A percentile compares a stretch with the other conserved stretches of the same genome.
These are phyloP conservation scores for Chiridota heheva DNA, from an alignment of 35 echinoderm and acorn worm species.

Conservation along the genomic window DNA sequence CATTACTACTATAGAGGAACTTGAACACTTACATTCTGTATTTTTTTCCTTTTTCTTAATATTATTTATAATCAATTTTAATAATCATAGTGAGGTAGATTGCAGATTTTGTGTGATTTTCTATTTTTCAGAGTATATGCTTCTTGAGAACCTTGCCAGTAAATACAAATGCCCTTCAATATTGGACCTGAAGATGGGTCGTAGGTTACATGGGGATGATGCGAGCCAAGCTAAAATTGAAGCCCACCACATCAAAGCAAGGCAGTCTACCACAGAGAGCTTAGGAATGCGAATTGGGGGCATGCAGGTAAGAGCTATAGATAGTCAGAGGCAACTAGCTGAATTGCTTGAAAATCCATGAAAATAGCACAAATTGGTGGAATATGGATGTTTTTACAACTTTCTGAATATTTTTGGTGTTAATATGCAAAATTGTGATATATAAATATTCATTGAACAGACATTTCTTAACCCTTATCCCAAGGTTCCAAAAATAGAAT, in stretches of 20 bases:
- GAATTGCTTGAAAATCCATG: background rate
- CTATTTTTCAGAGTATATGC: slow-evolving; percentile 45
- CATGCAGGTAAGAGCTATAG: slow-evolving; percentile 80
- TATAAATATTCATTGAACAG: background rate
- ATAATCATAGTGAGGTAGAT: no score
- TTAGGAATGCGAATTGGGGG: slow-evolving; percentile 63
- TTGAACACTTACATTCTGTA: no score
- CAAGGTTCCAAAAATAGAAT: no score
- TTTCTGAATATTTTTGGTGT: background rate
- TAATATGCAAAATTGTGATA: background rate
- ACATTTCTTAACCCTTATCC: background rate
- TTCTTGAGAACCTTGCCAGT: slow-evolving; percentile 61
- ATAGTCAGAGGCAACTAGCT: background rate
- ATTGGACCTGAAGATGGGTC: slow-evolving; percentile 72
- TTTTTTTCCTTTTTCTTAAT: no score
- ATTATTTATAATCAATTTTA: no score
- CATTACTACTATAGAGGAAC: no score
- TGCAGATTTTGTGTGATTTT: background rate
- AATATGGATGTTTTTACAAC: background rate
- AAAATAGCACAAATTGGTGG: background rate
- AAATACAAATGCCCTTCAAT: slow-evolving; percentile 57
- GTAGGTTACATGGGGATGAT: slow-evolving; percentile 62
- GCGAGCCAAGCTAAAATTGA: slow-evolving; percentile 55
- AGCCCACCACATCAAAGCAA: slow-evolving; percentile 43
- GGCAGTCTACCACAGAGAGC: slow-evolving; percentile 42